Evolutionary conservation across 1,140 invertebrate genomes (phyloP), one percentile per base, ranked within the genome.

Genomic region (Zelostemma sp.): DNA sequence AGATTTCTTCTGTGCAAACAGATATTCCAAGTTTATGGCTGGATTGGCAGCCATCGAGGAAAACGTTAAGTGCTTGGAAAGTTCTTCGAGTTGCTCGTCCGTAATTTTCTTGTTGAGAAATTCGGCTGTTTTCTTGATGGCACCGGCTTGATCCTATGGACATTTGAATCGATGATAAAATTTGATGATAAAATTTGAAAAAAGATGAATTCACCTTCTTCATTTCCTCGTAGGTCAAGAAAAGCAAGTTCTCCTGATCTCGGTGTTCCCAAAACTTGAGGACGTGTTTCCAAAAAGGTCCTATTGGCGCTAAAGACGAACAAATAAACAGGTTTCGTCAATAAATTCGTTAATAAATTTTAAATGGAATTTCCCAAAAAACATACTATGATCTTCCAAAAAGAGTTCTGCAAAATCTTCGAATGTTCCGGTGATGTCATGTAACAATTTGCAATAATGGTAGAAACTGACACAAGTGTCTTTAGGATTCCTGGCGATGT

Each of bases 381-480:
- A 35, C 43, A 9, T 83, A 88, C 87, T 80, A 81, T 87, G 88
- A 19, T 91, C 92, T 38, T 88, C 84, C 15, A 95, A 73, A 77
- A 96, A 94, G 1, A 93, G 78, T 41, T 95, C 89, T 33, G 91
- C 91, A 79, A 95, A 96, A 6, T 94, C 90, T n/a, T 93, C 90
- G 72, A 97, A 93, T 1, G 88, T 87, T 0, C 91, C 91, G 55
- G 90, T 90, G 0, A 93, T 81, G 6, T 89, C 87, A 65, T 93
- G 91, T 11, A 95, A 86, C n/a, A 91, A 71, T 68, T 85, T 88
- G 68, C 90, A 91, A 76, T 97, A 96, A 80, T 97, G 91, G 78
- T 93, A 98, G 77, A 93, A 97, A 0, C 95, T 97, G 0, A 98
- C 95, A 43, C 93, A 93, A 59, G 93, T 90, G 78, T 99, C 97